Percentiles rank a stretch among this genome's conserved stretches.
Conservation (phyloP, 2,797 vertebrate genomes). For the Kryptopterus vitreolus region DNA sequence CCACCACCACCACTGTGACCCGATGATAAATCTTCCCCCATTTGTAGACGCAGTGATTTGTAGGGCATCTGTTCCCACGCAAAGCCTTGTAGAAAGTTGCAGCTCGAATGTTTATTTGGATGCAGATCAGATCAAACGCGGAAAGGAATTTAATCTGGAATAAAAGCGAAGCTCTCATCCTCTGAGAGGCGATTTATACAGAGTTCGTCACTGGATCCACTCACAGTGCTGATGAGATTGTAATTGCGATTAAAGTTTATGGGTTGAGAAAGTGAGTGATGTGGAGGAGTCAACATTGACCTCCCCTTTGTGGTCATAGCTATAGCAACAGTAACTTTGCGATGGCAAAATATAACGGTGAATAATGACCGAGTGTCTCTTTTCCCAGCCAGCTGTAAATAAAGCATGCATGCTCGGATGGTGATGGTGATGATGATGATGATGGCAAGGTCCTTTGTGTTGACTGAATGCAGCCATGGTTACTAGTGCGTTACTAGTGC, state of each 20-base stretch:
- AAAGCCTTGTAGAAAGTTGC: slow-evolving; percentile 60
- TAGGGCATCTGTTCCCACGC: slow-evolving; percentile 64
- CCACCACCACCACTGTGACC: slow-evolving; percentile 21
- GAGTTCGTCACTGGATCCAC: background rate
- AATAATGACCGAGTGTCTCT: background rate
- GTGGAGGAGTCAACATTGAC: background rate
- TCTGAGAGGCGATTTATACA: slow-evolving; percentile 1
- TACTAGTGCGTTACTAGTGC: background rate
- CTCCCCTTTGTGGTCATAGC: background rate
- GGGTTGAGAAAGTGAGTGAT: background rate
- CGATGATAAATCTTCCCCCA: slow-evolving; percentile 50
- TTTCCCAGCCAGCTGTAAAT: background rate
- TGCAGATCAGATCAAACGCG: slow-evolving; percentile 59
- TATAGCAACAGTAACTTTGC: slow-evolving; percentile 4
- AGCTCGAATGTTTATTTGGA: slow-evolving; percentile 62
- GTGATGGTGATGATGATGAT: slow-evolving; percentile 3
- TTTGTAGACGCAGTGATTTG: slow-evolving; percentile 64
- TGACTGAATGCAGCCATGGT: slow-evolving; percentile 8
- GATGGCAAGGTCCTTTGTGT: background rate
- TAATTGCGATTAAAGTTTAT: slow-evolving; percentile 5
- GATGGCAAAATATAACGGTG: background rate
- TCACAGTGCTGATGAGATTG: background rate
- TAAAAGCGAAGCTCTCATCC: slow-evolving; percentile 39
- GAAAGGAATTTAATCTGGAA: slow-evolving; percentile 48
- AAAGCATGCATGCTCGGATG: background rate